phyloP scores from a whole-genome alignment of 2,113 vertebrate genomes.

The Fregata magnificens region DNA sequence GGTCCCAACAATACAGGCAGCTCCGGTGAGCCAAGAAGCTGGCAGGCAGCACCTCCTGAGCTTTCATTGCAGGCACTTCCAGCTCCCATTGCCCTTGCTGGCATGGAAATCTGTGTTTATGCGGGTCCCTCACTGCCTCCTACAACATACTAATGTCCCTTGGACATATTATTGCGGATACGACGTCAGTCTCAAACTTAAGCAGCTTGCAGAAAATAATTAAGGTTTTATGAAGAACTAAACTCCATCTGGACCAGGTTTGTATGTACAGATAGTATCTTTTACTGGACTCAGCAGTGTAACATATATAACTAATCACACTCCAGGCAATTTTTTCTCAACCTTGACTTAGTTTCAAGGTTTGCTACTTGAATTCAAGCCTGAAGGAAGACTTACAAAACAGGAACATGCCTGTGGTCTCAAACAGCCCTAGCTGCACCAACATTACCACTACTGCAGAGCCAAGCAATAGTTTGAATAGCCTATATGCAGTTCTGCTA shows the following conservation, averaged over 20 bases:
- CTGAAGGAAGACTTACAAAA: not conserved
- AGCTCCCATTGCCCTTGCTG: fast-evolving
- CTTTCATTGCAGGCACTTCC: not conserved
- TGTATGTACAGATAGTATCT: not conserved
- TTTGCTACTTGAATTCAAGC: not conserved
- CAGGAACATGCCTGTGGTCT: not conserved
- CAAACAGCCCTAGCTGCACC: not conserved
- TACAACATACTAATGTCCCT: fast-evolving
- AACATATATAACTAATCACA: not conserved
- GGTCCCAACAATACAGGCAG: fast-evolving
- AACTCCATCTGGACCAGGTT: not conserved
- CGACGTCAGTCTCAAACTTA: fast-evolving
- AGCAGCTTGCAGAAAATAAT: not conserved
- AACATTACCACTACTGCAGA: not conserved
- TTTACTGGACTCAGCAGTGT: not conserved
- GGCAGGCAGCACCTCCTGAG: not conserved
- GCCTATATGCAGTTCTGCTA: not conserved
- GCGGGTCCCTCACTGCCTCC: not conserved
- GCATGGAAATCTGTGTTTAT: fast-evolving
- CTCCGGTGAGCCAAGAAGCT: not conserved
- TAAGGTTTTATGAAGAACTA: not conserved
- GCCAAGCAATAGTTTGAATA: not conserved
- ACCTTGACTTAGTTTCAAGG: not conserved
- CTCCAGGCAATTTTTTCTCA: not conserved
- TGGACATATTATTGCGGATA: fast-evolving